Evolutionary conservation across 2,797 vertebrate genomes (phyloP).

Genomic region (Apodemus agrarius): DNA sequence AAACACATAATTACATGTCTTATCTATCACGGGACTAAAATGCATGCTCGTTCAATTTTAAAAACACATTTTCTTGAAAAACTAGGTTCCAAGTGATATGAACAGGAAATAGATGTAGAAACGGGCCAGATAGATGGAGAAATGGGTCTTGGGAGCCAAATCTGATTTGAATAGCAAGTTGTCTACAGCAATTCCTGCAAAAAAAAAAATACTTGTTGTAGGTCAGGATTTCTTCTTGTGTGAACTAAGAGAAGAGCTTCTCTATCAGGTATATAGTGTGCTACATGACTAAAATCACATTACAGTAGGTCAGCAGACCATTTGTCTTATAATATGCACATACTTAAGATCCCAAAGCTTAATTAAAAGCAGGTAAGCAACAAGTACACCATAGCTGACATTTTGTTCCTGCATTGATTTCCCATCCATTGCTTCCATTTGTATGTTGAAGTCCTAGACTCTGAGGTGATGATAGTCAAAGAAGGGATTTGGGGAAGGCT

Average conservation of each 20-base stretch:
- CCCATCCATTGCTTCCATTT: not conserved
- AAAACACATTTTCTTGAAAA: constrained; percentile 72
- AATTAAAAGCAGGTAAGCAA: constrained; percentile 35
- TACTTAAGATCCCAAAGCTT: constrained; percentile 41
- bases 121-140: constrained; percentile 70
- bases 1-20: constrained; percentile 31
- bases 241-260: constrained; percentile 54
- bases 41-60: constrained; percentile 47
- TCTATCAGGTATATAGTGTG: constrained; percentile 66
- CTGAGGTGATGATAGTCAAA: not conserved
- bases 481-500: not conserved
- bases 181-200: constrained; percentile 69
- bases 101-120: constrained; percentile 43
- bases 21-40: constrained; percentile 54
- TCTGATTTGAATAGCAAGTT: constrained; percentile 73
- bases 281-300: constrained; percentile 65
- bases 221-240: constrained; percentile 68
- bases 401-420: not conserved
- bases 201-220: constrained; percentile 71
- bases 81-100: constrained; percentile 68
- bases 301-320: constrained; percentile 30
- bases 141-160: constrained; percentile 67
- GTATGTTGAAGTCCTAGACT: not conserved
- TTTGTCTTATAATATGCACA: constrained; percentile 62
- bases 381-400: not conserved